Base-by-base conservation (phyloP, 2,113 vertebrate species). In the Okapia johnstoni region DNA sequence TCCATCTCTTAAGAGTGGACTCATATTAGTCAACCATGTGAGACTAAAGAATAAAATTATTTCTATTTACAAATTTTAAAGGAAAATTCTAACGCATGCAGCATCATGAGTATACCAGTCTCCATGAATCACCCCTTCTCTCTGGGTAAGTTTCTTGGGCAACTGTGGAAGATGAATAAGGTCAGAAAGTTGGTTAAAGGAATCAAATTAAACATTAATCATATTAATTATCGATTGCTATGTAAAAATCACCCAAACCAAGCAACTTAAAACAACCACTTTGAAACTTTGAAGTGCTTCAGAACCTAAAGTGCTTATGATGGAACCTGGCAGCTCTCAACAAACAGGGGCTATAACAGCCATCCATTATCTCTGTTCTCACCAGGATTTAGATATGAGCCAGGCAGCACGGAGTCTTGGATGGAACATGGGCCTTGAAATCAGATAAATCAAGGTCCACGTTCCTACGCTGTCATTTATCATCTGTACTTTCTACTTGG, bases 181-280 rank as follows among this genome's bases (percentile, higher is more conserved):
- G 19, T 81, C 33, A 12, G 57, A 8, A 25, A 60, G 52, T 89
- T 88, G 88, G 88, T 81, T 76, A 61, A 86, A 96, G 40, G 55
- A 83, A 80, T 87, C 70, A 57, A 70, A 92, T 63, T 57, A 79
- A 92, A 91, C 73, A 87, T 95, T 86, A 63, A 95, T 91, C 85
- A 79, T 55, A 61, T 89, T 46, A 92, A 96, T 86, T 91, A 95
- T 85, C 8, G 15, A 96, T 77, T 76, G 54, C 48, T 90, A 79
- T n/a, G 63, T 86, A 89, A 96, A 94, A 94, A 92, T 86, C 73
- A 92, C 36, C 15, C 5, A 52, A 83, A 89, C 12, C 46, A 52
- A 54, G 48, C 43, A 89, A 19, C 54, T 94, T 92, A 61, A 85
- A 96, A 88, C 79, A 95, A 63, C 76, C 73, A 86, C 50, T 79